Evolutionary conservation across 2,113 vertebrate genomes (phyloP).

Genomic region (Oreocharis arfaki): DNA sequence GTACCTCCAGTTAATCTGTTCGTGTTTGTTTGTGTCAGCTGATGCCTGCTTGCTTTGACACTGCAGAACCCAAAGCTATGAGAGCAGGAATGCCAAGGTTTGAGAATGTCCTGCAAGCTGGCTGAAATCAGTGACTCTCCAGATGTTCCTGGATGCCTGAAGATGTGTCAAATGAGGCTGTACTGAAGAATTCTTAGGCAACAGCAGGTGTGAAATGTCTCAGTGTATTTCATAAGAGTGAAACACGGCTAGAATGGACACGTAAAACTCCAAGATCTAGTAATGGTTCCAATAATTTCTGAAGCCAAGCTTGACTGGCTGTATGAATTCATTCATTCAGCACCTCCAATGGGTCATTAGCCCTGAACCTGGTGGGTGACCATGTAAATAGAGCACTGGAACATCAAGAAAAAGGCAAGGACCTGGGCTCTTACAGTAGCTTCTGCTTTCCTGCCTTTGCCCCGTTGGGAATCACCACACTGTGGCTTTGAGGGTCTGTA

Average conservation of each 20-base stretch:
- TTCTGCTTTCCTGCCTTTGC: not conserved
- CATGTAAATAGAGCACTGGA: not conserved
- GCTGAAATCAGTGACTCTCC: not conserved
- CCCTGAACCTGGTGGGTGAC: not conserved
- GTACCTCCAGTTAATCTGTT: not conserved
- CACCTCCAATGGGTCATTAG: not conserved
- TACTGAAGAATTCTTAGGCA: not conserved
- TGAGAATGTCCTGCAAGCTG: not conserved
- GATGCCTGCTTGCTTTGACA: not conserved
- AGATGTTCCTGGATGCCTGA: not conserved
- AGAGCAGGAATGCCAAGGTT: not conserved
- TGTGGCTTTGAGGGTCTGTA: not conserved
- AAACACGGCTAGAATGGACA: not conserved
- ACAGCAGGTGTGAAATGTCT: not conserved
- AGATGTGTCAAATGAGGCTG: not conserved
- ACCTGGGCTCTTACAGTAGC: not conserved
- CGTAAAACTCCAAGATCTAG: not conserved
- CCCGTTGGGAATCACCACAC: not conserved
- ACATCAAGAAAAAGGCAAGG: not conserved
- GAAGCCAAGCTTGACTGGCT: not conserved
- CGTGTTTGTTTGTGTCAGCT: not conserved
- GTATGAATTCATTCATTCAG: not conserved
- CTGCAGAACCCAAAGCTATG: not conserved
- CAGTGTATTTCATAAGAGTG: not conserved
- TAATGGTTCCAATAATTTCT: not conserved